A percentile compares a stretch with the other conserved stretches of the same genome.
phyloP scores from a whole-genome alignment of 1,140 invertebrate genomes.

The Bursaphelenchus mucronatus region DNA sequence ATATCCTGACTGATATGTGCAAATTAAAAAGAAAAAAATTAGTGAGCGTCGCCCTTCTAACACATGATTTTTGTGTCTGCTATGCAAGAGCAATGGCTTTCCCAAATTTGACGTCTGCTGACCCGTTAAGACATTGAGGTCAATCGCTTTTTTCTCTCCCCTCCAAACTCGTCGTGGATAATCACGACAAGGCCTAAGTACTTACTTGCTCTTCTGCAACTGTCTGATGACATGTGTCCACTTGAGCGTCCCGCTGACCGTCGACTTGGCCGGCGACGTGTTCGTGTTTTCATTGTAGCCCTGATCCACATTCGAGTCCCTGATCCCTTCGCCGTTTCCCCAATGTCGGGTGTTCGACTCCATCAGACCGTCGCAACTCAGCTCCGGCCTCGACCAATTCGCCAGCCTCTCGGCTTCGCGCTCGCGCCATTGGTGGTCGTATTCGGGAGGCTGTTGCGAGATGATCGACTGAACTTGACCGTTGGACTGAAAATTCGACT shows the following conservation, averaged over 20 bases:
- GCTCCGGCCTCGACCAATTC: slow-evolving; percentile 45
- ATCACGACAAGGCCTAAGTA: no score
- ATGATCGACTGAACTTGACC: slow-evolving; percentile 16
- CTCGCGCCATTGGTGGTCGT: slow-evolving; percentile 25
- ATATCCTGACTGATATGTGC: no score
- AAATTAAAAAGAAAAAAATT: no score
- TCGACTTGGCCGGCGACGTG: neutral
- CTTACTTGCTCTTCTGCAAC: slow-evolving; percentile 49
- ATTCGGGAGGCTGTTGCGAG: slow-evolving; percentile 8
- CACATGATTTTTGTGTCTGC: no score
- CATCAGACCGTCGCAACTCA: slow-evolving; percentile 28
- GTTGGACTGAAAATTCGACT: neutral
- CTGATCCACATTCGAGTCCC: slow-evolving; percentile 21
- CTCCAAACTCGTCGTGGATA: no score
- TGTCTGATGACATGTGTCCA: slow-evolving; percentile 36
- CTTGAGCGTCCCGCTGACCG: slow-evolving; percentile 20
- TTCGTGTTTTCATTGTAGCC: slow-evolving; percentile 3
- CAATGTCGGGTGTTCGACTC: neutral
- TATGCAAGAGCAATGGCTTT: no score
- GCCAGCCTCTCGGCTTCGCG: slow-evolving; percentile 52
- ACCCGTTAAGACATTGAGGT: no score
- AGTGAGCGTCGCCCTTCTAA: no score
- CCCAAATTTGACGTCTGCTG: no score
- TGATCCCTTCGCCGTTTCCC: slow-evolving; percentile 3
- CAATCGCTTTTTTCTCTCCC: no score